phyloP scores from a whole-genome alignment of 2,113 vertebrate genomes.

The Ochotona curzoniae region DNA sequence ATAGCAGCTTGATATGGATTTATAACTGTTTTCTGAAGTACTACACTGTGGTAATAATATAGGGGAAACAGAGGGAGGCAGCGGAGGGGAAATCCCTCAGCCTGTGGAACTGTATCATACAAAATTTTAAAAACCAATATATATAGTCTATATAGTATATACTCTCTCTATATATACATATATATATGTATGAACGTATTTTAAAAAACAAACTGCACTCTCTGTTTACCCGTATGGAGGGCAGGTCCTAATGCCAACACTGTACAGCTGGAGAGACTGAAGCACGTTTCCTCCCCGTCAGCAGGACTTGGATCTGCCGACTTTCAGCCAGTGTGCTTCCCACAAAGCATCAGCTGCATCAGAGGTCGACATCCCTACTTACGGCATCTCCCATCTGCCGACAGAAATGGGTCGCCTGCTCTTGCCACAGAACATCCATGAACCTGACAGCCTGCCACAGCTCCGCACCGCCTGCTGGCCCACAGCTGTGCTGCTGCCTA shows the following conservation, averaged over 20 bases:
- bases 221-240: conserved; percentile 23
- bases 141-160: too few relatives aligned
- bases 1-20: too few relatives aligned
- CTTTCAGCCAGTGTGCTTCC: background rate
- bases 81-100: too few relatives aligned
- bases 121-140: too few relatives aligned
- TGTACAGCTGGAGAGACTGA: conserved; percentile 50
- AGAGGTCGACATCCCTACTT: background rate
- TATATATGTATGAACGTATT: too few relatives aligned
- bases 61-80: too few relatives aligned
- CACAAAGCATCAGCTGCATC: background rate
- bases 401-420: background rate
- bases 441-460: too few relatives aligned
- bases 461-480: background rate
- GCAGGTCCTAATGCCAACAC: background rate
- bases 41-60: too few relatives aligned
- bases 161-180: too few relatives aligned
- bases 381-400: background rate
- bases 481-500: background rate
- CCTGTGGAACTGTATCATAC: too few relatives aligned
- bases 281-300: background rate
- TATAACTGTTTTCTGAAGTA: too few relatives aligned
- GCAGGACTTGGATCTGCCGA: background rate
- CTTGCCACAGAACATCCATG: too few relatives aligned
- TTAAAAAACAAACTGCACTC: background rate